Evolutionary conservation across 2,888 invertebrate genomes (phyloP).

Genomic region (Gryllus longicercus): DNA sequence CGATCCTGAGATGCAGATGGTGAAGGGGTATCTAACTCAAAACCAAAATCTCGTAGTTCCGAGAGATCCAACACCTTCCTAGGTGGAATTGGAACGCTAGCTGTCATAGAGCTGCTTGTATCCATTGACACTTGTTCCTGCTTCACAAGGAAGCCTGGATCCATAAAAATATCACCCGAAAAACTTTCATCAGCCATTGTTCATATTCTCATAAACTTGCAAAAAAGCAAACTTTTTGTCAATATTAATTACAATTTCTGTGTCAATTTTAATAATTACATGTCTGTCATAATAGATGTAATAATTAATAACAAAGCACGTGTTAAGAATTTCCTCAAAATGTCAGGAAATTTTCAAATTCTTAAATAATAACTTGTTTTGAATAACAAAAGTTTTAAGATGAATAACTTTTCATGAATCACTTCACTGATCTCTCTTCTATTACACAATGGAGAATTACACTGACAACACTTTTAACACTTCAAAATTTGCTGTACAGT

Average conservation of each 20-base stretch:
- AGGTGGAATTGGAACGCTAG: conserved; percentile 64
- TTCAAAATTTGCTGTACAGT: no score
- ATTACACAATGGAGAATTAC: no score
- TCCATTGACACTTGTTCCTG: conserved; percentile 57
- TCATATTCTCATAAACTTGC: conserved; percentile 29
- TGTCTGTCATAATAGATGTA: not conserved
- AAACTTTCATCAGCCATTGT: conserved; percentile 60
- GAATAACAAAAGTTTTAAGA: not conserved
- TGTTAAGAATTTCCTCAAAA: not conserved
- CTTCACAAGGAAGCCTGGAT: conserved; percentile 60
- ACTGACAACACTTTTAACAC: no score
- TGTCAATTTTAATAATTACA: not conserved
- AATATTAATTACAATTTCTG: not conserved
- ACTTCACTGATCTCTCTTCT: no score
- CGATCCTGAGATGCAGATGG: conserved; percentile 53
- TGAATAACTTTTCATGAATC: not conserved
- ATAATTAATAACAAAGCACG: not conserved
- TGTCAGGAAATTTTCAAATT: not conserved
- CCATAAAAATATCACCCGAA: conserved; percentile 61
- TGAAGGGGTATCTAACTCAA: conserved; percentile 56
- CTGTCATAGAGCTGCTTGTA: conserved; percentile 47
- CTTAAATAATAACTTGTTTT: not conserved
- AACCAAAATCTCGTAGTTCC: conserved; percentile 51
- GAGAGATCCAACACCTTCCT: conserved; percentile 49
- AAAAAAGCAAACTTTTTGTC: not conserved